These are phyloP conservation scores for Gobius niger DNA, from an alignment of 2,113 vertebrate species.

Conservation along the genomic window DNA sequence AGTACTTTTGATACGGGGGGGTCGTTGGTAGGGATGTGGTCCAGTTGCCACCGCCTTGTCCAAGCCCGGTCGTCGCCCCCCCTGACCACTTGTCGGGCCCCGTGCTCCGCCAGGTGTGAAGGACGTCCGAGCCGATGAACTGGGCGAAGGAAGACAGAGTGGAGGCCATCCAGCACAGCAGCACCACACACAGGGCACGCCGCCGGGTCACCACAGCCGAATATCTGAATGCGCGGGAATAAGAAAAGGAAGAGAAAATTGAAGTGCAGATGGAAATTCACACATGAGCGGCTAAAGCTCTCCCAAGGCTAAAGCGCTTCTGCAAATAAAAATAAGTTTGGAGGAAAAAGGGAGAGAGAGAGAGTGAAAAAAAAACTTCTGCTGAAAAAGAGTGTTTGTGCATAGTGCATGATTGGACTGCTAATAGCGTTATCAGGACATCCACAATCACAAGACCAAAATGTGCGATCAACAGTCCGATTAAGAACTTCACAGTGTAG, in stretches of 20 bases:
- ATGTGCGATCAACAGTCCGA: too few relatives aligned
- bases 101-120: constrained; percentile 45
- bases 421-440: too few relatives aligned
- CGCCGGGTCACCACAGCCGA: constrained; percentile 60
- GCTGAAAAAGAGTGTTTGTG: not conserved
- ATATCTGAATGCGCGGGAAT: constrained; percentile 66
- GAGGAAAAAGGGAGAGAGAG: not conserved
- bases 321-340: constrained; percentile 5
- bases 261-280: constrained; percentile 7
- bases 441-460: too few relatives aligned
- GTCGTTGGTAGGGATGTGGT: constrained; percentile 42
- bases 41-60: constrained; percentile 50
- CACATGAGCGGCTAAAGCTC: not conserved
- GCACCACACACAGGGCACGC: constrained; percentile 62
- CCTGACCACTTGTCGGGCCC: not conserved
- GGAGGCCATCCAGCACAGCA: constrained; percentile 77
- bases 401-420: too few relatives aligned
- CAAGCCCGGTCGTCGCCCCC: constrained; percentile 36
- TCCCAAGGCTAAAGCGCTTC: not conserved
- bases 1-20: constrained; percentile 29
- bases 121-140: constrained; percentile 72
- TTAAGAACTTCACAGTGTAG: too few relatives aligned
- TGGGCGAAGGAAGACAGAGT: constrained; percentile 76
- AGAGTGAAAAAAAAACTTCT: too few relatives aligned
- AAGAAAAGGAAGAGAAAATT: constrained; percentile 8